Base-by-base conservation (phyloP, 2,888 invertebrate species). In the Aspidiotus destructor region DNA sequence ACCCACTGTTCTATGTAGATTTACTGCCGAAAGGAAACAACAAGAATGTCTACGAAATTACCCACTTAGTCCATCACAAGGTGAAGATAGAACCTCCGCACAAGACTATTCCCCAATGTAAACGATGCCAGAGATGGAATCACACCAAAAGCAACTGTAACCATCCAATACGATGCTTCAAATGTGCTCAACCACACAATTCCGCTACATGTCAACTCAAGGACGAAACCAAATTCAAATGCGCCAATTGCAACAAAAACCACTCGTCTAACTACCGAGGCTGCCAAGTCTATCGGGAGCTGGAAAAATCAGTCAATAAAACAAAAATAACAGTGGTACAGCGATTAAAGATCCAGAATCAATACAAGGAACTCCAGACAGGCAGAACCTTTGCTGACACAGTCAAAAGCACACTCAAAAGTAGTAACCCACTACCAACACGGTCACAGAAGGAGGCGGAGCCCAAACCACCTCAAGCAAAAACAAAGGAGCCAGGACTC, bases 131-230 rank as follows among this genome's bases (percentile, higher is more conserved):
- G 48, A 8, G 48, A 44, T 44, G 48, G 48, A 44, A 44, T 13
- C 48, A 44, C 48, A 44, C 48, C 48, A 44, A 44, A 44, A 44
- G 48, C 48, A 44, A 44, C 48, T 44, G 48, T 44, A 44, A 44
- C 13, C 48, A 44, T 13, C 48, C 48, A 44, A 13, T 44, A 44
- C 48, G 48, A 13, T 44, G 48, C 48, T 44, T 44, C 48, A 44
- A 44, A 13, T 44, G 48, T 44, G 48, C 48, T 13, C 8, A 44
- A 44, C 48, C 48, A 44, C 48, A 13, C 48, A 13, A 44, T 13
- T 44, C 48, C 13, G 13, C 48, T 44, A 44, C 48, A 13, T 44
- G 48, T 44, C 48, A 44, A 44, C 48, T 44, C 48, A 44, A 44
- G 48, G 48, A 44, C 13, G 48, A 44, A 44, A 44, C 48, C 48